Base-by-base conservation (phyloP, 2,888 invertebrate species). In the Bedellia somnulentella region DNA sequence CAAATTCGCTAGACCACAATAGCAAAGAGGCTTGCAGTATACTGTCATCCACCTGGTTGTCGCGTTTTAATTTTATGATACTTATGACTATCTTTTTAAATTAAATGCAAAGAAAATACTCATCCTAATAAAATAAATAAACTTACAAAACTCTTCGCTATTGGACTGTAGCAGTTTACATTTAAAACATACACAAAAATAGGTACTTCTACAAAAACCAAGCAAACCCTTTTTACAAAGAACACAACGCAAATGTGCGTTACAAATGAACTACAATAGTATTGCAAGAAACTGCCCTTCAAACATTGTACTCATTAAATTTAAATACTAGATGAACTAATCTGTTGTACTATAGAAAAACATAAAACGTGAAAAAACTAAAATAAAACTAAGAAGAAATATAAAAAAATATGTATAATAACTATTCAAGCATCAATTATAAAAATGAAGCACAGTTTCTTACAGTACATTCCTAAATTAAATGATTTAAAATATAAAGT, bases 161-260 rank as follows among this genome's bases (percentile, higher is more conserved):
- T 67, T 70, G 67, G 49, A 48, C 50, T 70, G 62, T 66, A 67
- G 64, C 53, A 45, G n/a, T n/a, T n/a, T n/a, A n/a, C n/a, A n/a
- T n/a, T n/a, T n/a, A n/a, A 30, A 12, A 39, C 49, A 49, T 57
- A 59, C 56, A 62, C 44, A 53, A n/a, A n/a, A n/a, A n/a, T n/a
- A n/a, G n/a, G n/a, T n/a, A n/a, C n/a, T n/a, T n/a, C 11, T 55
- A 62, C 66, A 60, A 58, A 67, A 63, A 59, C 52, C 55, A 68
- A 70, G 61, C 68, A 66, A 71, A 71, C 59, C 47, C 49, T 66
- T 66, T 64, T 55, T 66, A 70, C 63, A 66, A 48, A 42, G 52
- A 49, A 61, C 70, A 63, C 68, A 61, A 67, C 70, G 51, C 46
- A 36, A 63, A 61, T 73, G 73, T 71, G 73, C 73, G 71, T 57